Conservation (phyloP, 2,888 invertebrate species). For the Masnerella sp. region DNA sequence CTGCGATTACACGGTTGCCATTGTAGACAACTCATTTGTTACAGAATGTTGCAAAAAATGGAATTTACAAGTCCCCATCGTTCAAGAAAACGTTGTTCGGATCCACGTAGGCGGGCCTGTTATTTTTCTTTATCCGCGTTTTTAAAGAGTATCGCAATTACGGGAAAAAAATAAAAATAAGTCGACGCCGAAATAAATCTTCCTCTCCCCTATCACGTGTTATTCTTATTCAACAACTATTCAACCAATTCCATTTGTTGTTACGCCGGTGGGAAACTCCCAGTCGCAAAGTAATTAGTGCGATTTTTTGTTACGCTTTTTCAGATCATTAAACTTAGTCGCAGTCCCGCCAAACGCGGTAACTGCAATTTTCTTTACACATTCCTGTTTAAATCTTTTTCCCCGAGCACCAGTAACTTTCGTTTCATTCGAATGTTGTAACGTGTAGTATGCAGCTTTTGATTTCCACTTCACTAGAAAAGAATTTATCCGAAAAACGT, state of each 20-base stretch:
- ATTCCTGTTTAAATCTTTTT: constrained; percentile 34
- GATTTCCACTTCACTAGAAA: constrained; percentile 21
- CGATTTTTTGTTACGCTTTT: constrained; percentile 29
- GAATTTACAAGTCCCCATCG: constrained; percentile 15
- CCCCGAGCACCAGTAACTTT: constrained; percentile 1
- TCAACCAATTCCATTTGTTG: constrained; percentile 9
- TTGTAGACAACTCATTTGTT: constrained; percentile 29
- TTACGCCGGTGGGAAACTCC: background rate
- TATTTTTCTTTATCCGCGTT: constrained; percentile 7
- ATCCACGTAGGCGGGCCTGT: background rate
- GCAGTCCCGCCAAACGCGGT: background rate
- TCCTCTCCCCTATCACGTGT: background rate
- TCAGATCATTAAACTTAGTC: constrained; percentile 30
- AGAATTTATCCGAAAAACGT: too few species aligned
- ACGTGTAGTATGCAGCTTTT: constrained; percentile 5
- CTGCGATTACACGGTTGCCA: constrained; percentile 7
- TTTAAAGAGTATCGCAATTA: background rate
- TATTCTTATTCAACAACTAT: constrained; percentile 12
- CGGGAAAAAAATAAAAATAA: background rate
- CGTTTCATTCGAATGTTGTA: constrained; percentile 16
- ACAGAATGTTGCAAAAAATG: constrained; percentile 12
- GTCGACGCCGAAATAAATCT: background rate
- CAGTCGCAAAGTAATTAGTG: constrained; percentile 24
- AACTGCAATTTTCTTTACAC: constrained; percentile 31
- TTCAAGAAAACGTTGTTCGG: background rate